Percentiles rank a stretch among this genome's conserved stretches.
phyloP scores from a whole-genome alignment of 2,888 invertebrate genomes.

The Steinernema scapterisci region DNA sequence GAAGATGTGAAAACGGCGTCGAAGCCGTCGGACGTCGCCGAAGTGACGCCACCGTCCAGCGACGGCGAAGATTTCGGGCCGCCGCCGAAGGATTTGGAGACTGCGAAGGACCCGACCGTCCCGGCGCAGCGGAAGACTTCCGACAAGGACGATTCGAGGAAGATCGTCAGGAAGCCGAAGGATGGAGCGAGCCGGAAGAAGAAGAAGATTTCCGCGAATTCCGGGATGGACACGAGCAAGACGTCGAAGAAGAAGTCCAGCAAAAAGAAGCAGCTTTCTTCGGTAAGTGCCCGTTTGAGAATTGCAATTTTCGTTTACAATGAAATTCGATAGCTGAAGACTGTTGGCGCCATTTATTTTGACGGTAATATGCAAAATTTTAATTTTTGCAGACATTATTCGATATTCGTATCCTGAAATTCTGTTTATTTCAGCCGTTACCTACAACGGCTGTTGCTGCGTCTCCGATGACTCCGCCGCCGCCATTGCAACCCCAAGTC shows the following conservation, averaged over 20 bases:
- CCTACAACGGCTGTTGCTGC: neutral
- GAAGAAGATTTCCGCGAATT: neutral
- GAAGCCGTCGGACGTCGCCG: neutral
- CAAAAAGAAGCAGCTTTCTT: neutral
- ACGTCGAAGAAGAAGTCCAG: neutral
- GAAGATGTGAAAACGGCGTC: neutral
- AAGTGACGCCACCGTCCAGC: constrained; percentile 30
- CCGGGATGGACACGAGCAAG: neutral
- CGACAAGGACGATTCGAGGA: neutral
- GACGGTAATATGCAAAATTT: too few species aligned
- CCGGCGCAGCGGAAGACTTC: neutral
- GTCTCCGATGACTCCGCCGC: neutral
- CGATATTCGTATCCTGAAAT: too few species aligned
- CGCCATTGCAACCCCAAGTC: neutral
- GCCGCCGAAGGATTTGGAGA: neutral
- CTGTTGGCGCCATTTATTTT: neutral
- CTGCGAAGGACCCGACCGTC: neutral
- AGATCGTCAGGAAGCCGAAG: neutral
- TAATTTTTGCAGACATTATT: too few species aligned
- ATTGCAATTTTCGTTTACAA: too few species aligned
- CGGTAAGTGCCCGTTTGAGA: too few species aligned
- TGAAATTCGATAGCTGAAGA: too few species aligned
- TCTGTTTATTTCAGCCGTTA: neutral
- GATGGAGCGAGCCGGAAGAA: neutral
- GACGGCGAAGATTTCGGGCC: constrained; percentile 6